Percentiles rank a stretch among this genome's conserved stretches.
These are phyloP conservation scores for Platycheirus rosarum DNA, from an alignment of 2,888 invertebrate species.

Conservation along the genomic window DNA sequence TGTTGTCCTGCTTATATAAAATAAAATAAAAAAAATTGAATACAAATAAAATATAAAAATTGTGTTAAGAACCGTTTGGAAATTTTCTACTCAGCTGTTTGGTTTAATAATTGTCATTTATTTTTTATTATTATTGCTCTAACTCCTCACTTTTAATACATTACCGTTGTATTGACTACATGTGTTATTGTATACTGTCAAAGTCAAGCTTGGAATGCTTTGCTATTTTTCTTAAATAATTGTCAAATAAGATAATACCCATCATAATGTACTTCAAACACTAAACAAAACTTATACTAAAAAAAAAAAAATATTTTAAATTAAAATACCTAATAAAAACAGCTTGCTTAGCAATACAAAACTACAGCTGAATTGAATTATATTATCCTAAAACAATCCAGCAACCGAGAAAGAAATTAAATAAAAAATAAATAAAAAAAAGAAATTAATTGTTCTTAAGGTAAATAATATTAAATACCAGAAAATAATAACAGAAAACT, in stretches of 20 bases:
- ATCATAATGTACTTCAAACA: conserved; percentile 22
- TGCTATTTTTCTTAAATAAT: too few relatives aligned
- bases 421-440: conserved; percentile 10
- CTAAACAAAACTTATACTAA: conserved; percentile 10
- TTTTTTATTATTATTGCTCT: too few relatives aligned
- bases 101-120: neutral
- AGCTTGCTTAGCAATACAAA: conserved; percentile 64
- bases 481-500: conserved; percentile 37
- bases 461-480: conserved; percentile 36
- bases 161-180: too few relatives aligned
- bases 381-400: conserved; percentile 59
- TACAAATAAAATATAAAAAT: neutral
- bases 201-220: too few relatives aligned
- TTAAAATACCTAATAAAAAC: conserved; percentile 35
- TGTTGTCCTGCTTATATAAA: too few relatives aligned
- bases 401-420: conserved; percentile 9
- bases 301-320: conserved; percentile 16
- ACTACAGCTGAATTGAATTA: conserved; percentile 47
- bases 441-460: conserved; percentile 25
- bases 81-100: too few relatives aligned
- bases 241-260: neutral
- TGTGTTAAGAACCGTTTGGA: neutral
- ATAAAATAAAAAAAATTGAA: neutral
- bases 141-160: too few relatives aligned
- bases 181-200: too few relatives aligned